These are phyloP conservation scores for Poeciliopsis gracilis DNA, from an alignment of 2,797 vertebrate genomes.

Conservation along the genomic window DNA sequence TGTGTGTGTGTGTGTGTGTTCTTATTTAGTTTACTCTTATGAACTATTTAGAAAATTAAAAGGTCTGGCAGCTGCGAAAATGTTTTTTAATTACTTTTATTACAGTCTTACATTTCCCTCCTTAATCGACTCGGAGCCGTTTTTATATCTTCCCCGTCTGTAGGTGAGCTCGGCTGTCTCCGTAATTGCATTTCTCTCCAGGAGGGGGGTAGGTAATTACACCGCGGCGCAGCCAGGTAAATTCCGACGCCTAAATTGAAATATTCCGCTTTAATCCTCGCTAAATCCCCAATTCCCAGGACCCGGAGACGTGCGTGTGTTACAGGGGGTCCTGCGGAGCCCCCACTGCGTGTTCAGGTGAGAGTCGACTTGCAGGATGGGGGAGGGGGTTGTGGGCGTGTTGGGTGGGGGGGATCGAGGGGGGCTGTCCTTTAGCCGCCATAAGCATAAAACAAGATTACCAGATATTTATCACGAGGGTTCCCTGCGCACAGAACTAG, in stretches of 20 bases:
- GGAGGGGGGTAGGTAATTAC: conserved; percentile 64
- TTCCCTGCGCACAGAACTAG: conserved; percentile 17
- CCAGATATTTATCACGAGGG: conserved; percentile 57
- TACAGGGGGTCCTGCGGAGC: conserved; percentile 55
- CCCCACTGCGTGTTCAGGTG: conserved; percentile 72
- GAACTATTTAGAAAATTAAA: conserved; percentile 41
- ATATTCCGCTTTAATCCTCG: conserved; percentile 71
- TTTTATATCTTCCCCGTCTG: conserved; percentile 36
- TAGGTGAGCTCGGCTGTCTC: conserved; percentile 53
- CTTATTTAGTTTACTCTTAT: conserved; percentile 15
- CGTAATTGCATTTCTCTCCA: conserved; percentile 62
- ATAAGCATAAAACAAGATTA: conserved; percentile 74
- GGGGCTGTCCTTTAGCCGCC: conserved; percentile 56
- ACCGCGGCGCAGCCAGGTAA: conserved; percentile 65
- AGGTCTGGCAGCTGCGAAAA: conserved; percentile 35
- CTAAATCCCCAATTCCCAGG: conserved; percentile 65
- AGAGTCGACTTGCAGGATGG: conserved; percentile 57
- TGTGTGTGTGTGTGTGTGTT: too few species aligned
- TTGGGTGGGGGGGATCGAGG: conserved; percentile 24
- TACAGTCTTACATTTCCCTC: conserved; percentile 37
- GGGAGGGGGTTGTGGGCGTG: conserved; percentile 31
- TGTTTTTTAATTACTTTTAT: conserved; percentile 55
- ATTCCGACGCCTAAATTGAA: conserved; percentile 69
- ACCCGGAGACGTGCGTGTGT: conserved; percentile 48
- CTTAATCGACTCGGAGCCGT: conserved; percentile 57